Evolutionary conservation across 2,888 invertebrate species (phyloP).

Genomic region (Apeira syringaria): DNA sequence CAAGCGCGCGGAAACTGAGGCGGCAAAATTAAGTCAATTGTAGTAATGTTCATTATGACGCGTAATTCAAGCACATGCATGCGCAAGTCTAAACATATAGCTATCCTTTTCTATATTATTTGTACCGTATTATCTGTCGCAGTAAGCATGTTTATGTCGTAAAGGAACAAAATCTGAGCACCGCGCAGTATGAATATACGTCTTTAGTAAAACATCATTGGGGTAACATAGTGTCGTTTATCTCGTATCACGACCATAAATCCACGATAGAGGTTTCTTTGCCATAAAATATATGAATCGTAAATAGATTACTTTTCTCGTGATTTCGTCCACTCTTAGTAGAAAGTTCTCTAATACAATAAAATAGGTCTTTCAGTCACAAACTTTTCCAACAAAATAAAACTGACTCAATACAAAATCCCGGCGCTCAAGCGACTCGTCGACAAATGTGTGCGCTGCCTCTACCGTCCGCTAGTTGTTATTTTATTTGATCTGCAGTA

Average conservation of each 20-base stretch:
- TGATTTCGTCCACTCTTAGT: slow-evolving; percentile 1
- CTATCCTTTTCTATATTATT: too few relatives aligned
- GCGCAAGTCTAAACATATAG: too few relatives aligned
- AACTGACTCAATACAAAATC: slow-evolving; percentile 25
- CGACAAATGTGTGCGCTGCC: slow-evolving; percentile 48
- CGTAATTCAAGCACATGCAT: too few relatives aligned
- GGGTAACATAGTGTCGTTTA: slow-evolving; percentile 41
- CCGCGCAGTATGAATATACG: too few relatives aligned
- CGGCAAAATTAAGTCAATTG: too few relatives aligned
- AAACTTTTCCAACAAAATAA: slow-evolving; percentile 25
- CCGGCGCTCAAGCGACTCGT: slow-evolving; percentile 17
- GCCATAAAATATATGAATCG: slow-evolving; percentile 12
- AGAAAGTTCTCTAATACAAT: slow-evolving; percentile 10
- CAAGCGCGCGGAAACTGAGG: too few relatives aligned
- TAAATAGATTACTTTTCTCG: slow-evolving; percentile 10
- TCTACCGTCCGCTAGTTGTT: slow-evolving; percentile 54
- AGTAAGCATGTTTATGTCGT: too few relatives aligned
- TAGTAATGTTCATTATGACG: too few relatives aligned
- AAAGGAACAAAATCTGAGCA: too few relatives aligned
- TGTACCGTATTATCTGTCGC: too few relatives aligned
- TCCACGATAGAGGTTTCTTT: slow-evolving; percentile 11
- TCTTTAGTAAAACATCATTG: too few relatives aligned
- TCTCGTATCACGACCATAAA: slow-evolving; percentile 21
- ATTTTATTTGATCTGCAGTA: slow-evolving; percentile 74
- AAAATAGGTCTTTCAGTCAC: slow-evolving; percentile 8